Base-by-base conservation (phyloP, 1,140 invertebrate genomes). In the Anastrepha ludens region DNA sequence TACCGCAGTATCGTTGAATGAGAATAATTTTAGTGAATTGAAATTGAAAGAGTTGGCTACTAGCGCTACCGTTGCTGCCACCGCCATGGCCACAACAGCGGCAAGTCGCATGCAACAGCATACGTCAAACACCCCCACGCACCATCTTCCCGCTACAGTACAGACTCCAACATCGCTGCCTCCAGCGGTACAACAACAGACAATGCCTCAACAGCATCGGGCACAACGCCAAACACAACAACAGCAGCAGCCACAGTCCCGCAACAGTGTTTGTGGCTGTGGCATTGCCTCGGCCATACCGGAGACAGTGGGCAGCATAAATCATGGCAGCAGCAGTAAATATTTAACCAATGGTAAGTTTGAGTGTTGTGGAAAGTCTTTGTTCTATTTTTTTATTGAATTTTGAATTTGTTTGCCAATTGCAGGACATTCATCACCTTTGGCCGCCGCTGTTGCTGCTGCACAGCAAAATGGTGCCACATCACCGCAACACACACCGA, bases 1-100 rank as follows among this genome's bases (percentile, higher is more conserved):
- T 89, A 89, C 90, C 74, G 88, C 92, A 88, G 90, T 93, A 88
- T 92, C 92, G 87, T 87, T 93, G 74, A 90, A 86, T 85, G 92
- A 93, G 88, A 86, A 89, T 85, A 92, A 91, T 88, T 92, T 90
- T 86, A 86, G 87, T 62, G 91, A 91, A 86, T 65, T 91, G 7
- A 90, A 91, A 89, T 74, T 92, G n/a, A 91, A 91, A 87, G 90
- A 91, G 47, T 64, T 88, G 29, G 74, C 89, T 7, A 88, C 78
- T 55, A 89, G 87, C 44, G 88, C 90, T 65, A 89, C 89, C 6
- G 87, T 67, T 85, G 89, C 88, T 41, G 89, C 90, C n/a, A 86
- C 90, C 8, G 47, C 86, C 20, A 88, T 67, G 62, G 87, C 88
- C 65, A 86, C 88, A 59, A 60, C 87, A 85, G 81, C 74, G 3